A percentile compares a stretch with the other conserved stretches of the same genome.
Conservation (phyloP, 2,888 invertebrate genomes). For the Idaea straminata region DNA sequence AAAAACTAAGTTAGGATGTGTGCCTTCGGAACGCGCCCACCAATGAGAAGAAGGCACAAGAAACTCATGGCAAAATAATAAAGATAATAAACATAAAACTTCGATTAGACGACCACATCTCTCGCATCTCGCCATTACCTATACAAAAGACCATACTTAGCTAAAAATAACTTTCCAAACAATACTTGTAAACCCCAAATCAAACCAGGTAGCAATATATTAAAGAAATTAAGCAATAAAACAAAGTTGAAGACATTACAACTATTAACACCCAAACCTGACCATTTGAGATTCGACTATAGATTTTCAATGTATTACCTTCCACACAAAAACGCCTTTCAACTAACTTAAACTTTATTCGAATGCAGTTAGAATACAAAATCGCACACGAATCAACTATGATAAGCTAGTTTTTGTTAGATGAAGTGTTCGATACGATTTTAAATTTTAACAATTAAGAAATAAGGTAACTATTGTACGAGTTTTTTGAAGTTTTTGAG, state of each 20-base stretch:
- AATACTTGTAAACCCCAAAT: slow-evolving; percentile 10
- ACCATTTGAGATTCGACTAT: slow-evolving; percentile 55
- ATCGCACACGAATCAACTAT: background rate
- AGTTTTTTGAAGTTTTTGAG: slow-evolving; percentile 38
- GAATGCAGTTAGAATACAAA: background rate
- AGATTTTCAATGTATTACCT: slow-evolving; percentile 67
- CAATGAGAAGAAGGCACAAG: too few species aligned
- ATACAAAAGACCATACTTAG: too few species aligned
- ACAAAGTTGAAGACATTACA: slow-evolving; percentile 36
- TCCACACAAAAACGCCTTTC: slow-evolving; percentile 39
- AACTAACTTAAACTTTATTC: slow-evolving; percentile 6
- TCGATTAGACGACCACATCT: too few species aligned
- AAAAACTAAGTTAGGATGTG: too few species aligned
- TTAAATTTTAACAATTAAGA: slow-evolving; percentile 22
- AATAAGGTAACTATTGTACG: slow-evolving; percentile 19
- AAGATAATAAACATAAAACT: too few species aligned
- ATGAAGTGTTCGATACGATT: slow-evolving; percentile 16
- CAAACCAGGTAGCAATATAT: slow-evolving; percentile 14
- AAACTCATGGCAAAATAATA: too few species aligned
- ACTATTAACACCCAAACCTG: slow-evolving; percentile 70
- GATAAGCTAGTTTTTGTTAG: slow-evolving; percentile 3
- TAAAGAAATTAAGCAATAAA: slow-evolving; percentile 47
- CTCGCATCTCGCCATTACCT: too few species aligned
- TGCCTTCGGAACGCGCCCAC: too few species aligned
- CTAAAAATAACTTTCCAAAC: too few species aligned